Conservation (phyloP, 2,113 vertebrate species). For the Pampusana beccarii region DNA sequence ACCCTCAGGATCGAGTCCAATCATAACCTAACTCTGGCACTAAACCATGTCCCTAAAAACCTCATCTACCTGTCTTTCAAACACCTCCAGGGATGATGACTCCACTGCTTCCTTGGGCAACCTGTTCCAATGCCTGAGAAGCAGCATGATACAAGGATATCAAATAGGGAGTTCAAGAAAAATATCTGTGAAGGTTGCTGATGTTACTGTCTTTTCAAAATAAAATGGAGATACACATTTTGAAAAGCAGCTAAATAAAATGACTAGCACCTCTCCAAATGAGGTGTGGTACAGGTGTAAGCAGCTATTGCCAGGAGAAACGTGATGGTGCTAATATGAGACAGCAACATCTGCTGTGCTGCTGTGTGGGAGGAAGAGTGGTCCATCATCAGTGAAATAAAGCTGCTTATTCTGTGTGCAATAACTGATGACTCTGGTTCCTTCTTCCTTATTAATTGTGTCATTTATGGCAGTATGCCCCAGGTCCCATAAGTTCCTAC, state of each 20-base stretch:
- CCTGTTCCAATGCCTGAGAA: no score
- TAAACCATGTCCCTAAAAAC: no score
- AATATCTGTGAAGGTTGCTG: background rate
- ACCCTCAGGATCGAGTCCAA: no score
- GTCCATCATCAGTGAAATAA: background rate
- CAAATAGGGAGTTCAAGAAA: background rate
- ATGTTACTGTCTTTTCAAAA: background rate
- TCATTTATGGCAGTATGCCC: background rate
- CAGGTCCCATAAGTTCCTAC: fast-evolving
- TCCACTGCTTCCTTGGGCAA: no score
- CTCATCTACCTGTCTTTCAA: no score
- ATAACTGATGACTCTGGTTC: background rate
- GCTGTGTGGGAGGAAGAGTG: background rate
- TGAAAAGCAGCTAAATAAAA: background rate
- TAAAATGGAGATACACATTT: background rate
- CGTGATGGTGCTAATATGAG: background rate
- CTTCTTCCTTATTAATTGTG: background rate
- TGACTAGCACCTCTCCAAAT: background rate
- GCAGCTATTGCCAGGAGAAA: background rate
- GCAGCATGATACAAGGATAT: background rate
- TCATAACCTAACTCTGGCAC: no score
- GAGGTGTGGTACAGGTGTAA: background rate
- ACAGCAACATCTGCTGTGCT: background rate
- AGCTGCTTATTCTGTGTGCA: background rate
- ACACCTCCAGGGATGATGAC: no score